Conservation (phyloP, 2,888 invertebrate genomes). For the Petrophora chlorosata region DNA sequence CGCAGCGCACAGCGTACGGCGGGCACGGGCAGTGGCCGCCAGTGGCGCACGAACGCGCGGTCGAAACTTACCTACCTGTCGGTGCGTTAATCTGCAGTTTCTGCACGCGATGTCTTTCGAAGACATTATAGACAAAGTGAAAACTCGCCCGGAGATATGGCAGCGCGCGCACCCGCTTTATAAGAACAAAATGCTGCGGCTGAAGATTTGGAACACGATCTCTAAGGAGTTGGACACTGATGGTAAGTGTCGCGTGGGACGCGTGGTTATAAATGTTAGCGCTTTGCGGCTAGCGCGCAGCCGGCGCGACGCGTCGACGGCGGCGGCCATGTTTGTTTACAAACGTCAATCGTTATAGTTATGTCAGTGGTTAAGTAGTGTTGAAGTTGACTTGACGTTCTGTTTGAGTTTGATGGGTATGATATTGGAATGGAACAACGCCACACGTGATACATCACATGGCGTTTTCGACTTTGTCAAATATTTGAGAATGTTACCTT, state of each 20-base stretch:
- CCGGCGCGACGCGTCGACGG: not conserved
- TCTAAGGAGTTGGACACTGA: slow-evolving; percentile 32
- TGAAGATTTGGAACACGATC: slow-evolving; percentile 34
- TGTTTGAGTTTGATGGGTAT: no score
- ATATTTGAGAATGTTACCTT: no score
- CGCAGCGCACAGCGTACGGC: not conserved
- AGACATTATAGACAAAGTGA: slow-evolving; percentile 38
- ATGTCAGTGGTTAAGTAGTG: no score
- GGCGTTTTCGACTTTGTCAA: no score
- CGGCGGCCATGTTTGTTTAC: no score
- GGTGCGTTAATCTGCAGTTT: not conserved
- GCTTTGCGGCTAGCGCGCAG: no score
- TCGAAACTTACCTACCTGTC: no score
- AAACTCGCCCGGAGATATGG: slow-evolving; percentile 40
- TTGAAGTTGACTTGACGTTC: no score
- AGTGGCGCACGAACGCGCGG: slow-evolving; percentile 2
- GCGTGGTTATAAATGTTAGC: no score
- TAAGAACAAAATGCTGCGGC: slow-evolving; percentile 31
- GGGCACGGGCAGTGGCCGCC: slow-evolving; percentile 5
- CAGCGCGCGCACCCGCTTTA: slow-evolving; percentile 32
- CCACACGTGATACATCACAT: no score
- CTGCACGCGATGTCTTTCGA: slow-evolving; percentile 13
- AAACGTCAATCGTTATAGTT: no score
- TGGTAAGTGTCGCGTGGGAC: slow-evolving; percentile 38
- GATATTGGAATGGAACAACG: no score